These are phyloP conservation scores for Synchiropus splendidus DNA, from an alignment of 2,113 vertebrate species.

Conservation along the genomic window DNA sequence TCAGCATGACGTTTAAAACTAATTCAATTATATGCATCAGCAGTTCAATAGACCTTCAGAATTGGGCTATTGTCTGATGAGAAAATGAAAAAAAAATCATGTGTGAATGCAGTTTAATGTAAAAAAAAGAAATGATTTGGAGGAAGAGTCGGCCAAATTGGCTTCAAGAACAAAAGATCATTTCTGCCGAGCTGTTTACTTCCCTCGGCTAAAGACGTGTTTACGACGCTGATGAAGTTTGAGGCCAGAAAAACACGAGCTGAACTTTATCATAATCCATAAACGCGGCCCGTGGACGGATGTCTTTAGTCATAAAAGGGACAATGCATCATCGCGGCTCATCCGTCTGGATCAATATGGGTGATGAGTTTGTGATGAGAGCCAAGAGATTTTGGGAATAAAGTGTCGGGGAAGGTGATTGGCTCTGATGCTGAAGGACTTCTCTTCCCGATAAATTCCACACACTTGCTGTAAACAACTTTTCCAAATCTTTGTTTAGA, in stretches of 20 bases:
- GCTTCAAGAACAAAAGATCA: slow-evolving; percentile 20
- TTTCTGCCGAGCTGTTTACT: slow-evolving; percentile 28
- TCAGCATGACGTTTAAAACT: slow-evolving; percentile 44
- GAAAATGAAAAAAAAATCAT: slow-evolving; percentile 40
- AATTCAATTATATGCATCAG: slow-evolving; percentile 61
- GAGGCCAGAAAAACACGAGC: background rate
- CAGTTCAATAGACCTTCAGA: slow-evolving; percentile 50
- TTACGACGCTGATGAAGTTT: too few relatives aligned
- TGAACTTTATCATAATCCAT: slow-evolving; percentile 3
- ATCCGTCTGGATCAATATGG: too few relatives aligned
- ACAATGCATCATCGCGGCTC: background rate
- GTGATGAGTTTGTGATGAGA: too few relatives aligned
- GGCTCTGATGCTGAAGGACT: too few relatives aligned
- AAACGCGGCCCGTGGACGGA: background rate
- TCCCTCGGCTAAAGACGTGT: slow-evolving; percentile 10
- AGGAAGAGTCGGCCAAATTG: slow-evolving; percentile 28
- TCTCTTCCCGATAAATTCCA: too few relatives aligned
- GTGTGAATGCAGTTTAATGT: slow-evolving; percentile 40
- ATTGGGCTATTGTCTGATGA: slow-evolving; percentile 52
- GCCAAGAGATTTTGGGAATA: too few relatives aligned
- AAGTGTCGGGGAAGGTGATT: too few relatives aligned
- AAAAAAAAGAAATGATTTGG: slow-evolving; percentile 23
- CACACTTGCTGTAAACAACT: too few relatives aligned
- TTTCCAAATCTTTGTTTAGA: too few relatives aligned
- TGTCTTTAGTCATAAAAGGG: background rate